Evolutionary conservation across 2,113 vertebrate genomes (phyloP).

Genomic region (Lampris megalopsis): DNA sequence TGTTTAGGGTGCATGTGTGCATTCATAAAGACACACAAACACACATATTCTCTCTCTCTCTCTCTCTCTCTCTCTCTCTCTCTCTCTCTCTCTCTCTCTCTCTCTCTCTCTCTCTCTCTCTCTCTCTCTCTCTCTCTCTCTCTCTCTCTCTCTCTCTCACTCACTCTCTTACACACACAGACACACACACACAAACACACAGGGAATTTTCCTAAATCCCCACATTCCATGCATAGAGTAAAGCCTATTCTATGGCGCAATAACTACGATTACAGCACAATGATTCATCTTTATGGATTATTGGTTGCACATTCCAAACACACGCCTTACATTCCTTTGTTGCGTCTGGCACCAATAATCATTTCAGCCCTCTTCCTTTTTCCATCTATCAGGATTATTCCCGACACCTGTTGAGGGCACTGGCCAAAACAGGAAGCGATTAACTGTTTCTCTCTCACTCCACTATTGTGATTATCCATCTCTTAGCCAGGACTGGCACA

Average conservation of each 20-base stretch:
- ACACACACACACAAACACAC: conserved; percentile 29
- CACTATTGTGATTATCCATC: not conserved
- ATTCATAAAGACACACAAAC: no score
- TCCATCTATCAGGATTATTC: conserved; percentile 66
- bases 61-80: not conserved
- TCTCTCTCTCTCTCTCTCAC: not conserved
- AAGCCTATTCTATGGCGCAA: conserved; percentile 57
- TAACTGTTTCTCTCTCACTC: conserved; percentile 42
- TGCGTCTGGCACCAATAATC: conserved; percentile 56
- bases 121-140: no score
- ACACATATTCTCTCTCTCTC: no score
- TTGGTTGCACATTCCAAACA: conserved; percentile 42
- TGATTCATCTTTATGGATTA: conserved; percentile 68
- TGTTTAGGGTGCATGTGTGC: no score
- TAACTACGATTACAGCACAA: conserved; percentile 52
- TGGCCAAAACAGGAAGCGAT: conserved; percentile 56
- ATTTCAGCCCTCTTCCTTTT: conserved; percentile 50
- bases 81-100: not conserved
- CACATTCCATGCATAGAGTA: conserved; percentile 32
- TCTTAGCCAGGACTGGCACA: not conserved
- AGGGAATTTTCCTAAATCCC: conserved; percentile 25
- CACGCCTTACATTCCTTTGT: conserved; percentile 36
- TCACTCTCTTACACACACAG: not conserved
- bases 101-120: not conserved
- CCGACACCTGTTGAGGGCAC: conserved; percentile 54